These are phyloP conservation scores for Ploceus nigricollis DNA, from an alignment of 2,113 vertebrate genomes.

Conservation along the genomic window DNA sequence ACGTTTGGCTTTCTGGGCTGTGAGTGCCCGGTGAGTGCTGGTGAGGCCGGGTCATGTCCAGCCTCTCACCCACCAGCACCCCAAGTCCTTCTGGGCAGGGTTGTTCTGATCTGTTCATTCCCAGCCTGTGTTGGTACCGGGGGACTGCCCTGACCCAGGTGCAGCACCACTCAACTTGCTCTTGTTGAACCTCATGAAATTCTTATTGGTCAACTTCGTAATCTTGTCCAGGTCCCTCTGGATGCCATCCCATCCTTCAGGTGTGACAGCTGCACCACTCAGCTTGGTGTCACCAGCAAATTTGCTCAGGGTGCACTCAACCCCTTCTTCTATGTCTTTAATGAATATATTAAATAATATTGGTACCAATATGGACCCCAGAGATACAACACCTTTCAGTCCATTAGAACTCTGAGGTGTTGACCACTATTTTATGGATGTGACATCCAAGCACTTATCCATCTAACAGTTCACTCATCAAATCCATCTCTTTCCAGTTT, in stretches of 20 bases:
- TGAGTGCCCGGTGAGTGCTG: accelerated
- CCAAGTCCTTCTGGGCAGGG: accelerated
- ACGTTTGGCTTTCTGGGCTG: accelerated
- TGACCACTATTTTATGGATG: no score
- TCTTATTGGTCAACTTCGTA: not conserved
- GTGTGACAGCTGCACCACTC: not conserved
- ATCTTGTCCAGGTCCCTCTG: not conserved
- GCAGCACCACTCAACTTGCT: not conserved
- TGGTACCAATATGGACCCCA: not conserved
- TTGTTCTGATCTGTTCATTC: not conserved
- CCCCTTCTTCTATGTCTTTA: not conserved
- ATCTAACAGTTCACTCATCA: not conserved
- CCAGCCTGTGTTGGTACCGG: accelerated
- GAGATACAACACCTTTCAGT: not conserved
- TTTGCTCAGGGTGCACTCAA: not conserved
- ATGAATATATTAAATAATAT: not conserved
- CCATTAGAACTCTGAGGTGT: not conserved
- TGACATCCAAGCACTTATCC: not conserved
- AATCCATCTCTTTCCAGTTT: not conserved
- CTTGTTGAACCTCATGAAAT: not conserved
- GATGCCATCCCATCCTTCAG: not conserved
- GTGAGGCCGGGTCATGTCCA: not conserved
- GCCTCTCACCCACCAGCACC: accelerated
- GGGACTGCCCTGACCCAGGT: accelerated
- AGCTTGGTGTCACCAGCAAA: not conserved